Evolutionary conservation across 1,140 invertebrate genomes (phyloP).

Genomic region (Drosophila seguyi): DNA sequence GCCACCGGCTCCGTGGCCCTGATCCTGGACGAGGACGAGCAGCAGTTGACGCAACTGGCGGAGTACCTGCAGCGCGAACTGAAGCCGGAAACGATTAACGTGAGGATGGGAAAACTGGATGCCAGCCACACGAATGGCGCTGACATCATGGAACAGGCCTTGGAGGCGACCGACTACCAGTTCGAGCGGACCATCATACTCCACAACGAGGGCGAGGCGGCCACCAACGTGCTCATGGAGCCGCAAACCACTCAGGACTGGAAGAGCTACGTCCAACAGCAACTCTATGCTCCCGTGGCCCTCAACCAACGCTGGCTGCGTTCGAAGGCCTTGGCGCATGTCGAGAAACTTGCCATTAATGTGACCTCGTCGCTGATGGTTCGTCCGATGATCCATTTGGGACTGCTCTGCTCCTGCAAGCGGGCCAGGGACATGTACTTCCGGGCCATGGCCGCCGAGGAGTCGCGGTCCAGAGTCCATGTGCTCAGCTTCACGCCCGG

Average conservation of each 20-base stretch:
- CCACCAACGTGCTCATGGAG: conserved; percentile 87
- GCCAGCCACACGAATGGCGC: conserved; percentile 37
- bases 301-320: conserved; percentile 91
- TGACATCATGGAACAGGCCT: conserved; percentile 40
- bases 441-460: conserved; percentile 90
- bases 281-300: conserved; percentile 91
- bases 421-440: conserved; percentile 96
- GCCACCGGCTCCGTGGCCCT: conserved; percentile 89
- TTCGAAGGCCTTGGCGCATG: conserved; percentile 79
- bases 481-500: conserved; percentile 97
- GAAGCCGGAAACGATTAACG: conserved; percentile 20
- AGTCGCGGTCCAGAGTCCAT: conserved; percentile 87
- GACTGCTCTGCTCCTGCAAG: conserved; percentile 94
- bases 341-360: conserved; percentile 90
- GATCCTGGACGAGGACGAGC: conserved; percentile 90
- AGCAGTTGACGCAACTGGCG: conserved; percentile 42
- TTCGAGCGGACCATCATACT: conserved; percentile 91
- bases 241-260: conserved; percentile 87
- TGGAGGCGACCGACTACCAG: neutral
- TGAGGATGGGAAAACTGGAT: conserved; percentile 34
- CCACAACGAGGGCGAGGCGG: conserved; percentile 96
- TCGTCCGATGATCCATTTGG: conserved; percentile 90
- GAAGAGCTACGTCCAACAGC: conserved; percentile 90
- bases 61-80: conserved; percentile 44
- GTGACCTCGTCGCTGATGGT: conserved; percentile 95